Evolutionary conservation across 1,140 invertebrate species (phyloP), one percentile per base, ranked within the genome.

Genomic region (Mycetomoellerius zeteki): DNA sequence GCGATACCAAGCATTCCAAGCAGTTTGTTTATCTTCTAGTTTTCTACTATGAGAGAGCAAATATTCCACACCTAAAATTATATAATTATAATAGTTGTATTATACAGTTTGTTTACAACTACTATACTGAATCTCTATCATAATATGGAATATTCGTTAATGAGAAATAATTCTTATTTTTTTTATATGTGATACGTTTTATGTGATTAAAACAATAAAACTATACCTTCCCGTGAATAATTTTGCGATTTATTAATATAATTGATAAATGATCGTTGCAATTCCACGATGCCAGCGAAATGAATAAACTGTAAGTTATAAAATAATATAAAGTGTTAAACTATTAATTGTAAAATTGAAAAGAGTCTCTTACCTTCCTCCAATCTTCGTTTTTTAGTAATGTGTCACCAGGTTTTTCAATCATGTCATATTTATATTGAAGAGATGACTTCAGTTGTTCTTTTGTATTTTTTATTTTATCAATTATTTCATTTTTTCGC

Each of bases 201-300:
- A 56, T 56, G n/a, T 8, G 6, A 56, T 56, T 56, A 56, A 56
- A 21, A 56, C 27, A 65, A 65, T 37, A 65, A 65, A 65, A n/a
- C 16, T 73, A 84, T 69, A 93, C 93, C 92, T 89, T 91, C 73
- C 14, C 90, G 86, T 12, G 76, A 88, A 33, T 88, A 73, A 12
- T 91, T 90, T 24, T 86, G 81, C 2, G 82, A 71, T 8, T 72
- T 67, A n/a, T 71, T 82, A 4, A 62, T 54, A 16, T 86, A 69
- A 76, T 62, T 77, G 10, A 69, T n/a, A 2, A 78, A 81, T 21
- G 90, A 86, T 88, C 60, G 75, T 10, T 90, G 67, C 0, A 91
- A 85, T 92, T 97, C 97, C 71, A 97, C 96, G 75, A 97, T 93
- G 52, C 97, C 97, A 91, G 97, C 96, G 91, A 97, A 96, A 90